These are phyloP conservation scores for Microctonus brassicae DNA, from an alignment of 2,888 invertebrate genomes.

Conservation along the genomic window DNA sequence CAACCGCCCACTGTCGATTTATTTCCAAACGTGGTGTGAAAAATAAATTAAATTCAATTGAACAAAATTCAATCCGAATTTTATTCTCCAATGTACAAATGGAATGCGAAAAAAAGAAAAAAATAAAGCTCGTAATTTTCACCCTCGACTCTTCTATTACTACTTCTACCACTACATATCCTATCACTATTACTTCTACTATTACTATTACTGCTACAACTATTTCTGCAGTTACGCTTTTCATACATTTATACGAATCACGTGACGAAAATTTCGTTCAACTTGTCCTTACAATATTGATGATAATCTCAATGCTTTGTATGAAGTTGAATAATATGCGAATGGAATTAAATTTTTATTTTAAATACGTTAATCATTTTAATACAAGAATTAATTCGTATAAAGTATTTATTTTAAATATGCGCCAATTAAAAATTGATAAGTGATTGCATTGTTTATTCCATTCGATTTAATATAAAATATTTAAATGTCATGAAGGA, in stretches of 20 bases:
- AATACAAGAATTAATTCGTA: too few relatives aligned
- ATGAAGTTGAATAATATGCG: neutral
- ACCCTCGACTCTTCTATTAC: constrained; percentile 11
- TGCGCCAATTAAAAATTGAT: neutral
- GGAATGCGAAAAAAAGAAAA: constrained; percentile 19
- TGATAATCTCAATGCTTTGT: neutral
- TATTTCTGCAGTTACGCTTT: too few relatives aligned
- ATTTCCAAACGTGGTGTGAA: constrained; percentile 33
- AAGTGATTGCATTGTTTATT: neutral
- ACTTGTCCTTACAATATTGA: neutral
- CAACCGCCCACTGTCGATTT: constrained; percentile 27
- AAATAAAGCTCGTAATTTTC: constrained; percentile 25
- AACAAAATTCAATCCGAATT: constrained; percentile 40
- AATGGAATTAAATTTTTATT: neutral
- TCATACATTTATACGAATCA: constrained; percentile 32
- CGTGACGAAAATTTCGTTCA: constrained; percentile 23
- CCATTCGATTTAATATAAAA: neutral
- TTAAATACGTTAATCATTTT: too few relatives aligned
- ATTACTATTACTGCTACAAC: too few relatives aligned
- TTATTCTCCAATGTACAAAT: constrained; percentile 29
- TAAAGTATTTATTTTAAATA: neutral
- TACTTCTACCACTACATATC: too few relatives aligned
- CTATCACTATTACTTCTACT: too few relatives aligned
- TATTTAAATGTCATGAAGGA: neutral
- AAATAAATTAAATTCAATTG: constrained; percentile 44